phyloP scores from a whole-genome alignment of 2,113 vertebrate species.

The Microcebus griseorufus region DNA sequence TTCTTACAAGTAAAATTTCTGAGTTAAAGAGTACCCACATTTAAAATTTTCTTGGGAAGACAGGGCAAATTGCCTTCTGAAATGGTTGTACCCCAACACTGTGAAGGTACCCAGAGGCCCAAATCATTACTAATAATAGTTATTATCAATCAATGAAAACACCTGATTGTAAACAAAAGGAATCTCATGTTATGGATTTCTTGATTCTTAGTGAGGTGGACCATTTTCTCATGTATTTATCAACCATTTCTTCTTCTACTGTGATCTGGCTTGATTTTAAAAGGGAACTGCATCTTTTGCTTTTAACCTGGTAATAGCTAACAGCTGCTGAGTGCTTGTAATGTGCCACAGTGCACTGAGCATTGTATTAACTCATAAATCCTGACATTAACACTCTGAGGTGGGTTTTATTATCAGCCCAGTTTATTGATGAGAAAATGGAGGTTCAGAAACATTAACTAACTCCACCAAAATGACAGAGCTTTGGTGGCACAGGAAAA shows the following conservation, averaged over 20 bases:
- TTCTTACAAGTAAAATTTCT: neutral
- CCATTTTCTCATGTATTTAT: neutral
- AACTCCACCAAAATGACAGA: neutral
- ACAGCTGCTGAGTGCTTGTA: neutral
- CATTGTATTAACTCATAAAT: neutral
- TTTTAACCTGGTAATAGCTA: neutral
- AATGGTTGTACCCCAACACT: neutral
- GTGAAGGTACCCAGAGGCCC: neutral
- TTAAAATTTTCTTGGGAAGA: neutral
- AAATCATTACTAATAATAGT: neutral
- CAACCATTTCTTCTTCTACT: neutral
- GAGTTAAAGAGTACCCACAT: neutral
- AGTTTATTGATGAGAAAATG: neutral
- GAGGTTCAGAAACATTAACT: neutral
- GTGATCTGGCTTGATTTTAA: neutral
- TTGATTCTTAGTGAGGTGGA: neutral
- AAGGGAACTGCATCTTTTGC: neutral
- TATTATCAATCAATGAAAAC: neutral
- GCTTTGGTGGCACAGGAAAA: neutral
- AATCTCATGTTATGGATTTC: neutral
- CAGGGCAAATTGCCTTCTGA: neutral
- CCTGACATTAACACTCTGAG: neutral
- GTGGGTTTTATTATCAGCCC: neutral
- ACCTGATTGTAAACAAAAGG: neutral
- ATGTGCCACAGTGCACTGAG: neutral